Base-by-base conservation (phyloP, 2,888 invertebrate species). In the Galerucella calmariensis region DNA sequence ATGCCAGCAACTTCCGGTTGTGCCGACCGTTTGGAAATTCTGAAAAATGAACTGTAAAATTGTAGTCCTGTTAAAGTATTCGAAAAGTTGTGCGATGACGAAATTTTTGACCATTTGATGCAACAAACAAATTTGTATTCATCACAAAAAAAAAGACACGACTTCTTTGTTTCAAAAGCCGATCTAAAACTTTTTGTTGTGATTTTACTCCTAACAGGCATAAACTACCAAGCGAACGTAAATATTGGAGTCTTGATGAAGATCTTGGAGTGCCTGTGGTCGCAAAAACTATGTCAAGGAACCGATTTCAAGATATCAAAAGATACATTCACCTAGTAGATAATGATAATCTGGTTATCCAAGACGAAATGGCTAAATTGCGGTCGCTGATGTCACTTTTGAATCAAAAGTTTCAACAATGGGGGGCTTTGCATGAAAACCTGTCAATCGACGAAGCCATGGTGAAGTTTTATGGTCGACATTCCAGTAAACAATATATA, bases 401-500 rank as follows among this genome's bases (percentile, higher is more conserved):
- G n/a, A n/a, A 77, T 75, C 12, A 67, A 63, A 79, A 80, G 20
- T 79, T 79, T 66, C 63, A 48, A 10, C 66, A 74, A 58, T 69
- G 46, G 53, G 70, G 69, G n/a, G 66, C 70, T 44, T 77, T 82
- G 56, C 79, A 81, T 24, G 70, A 79, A 67, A 61, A 78, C 69
- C 75, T 81, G 12, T 82, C 80, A 11, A 75, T 81, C 41, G 81
- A 27, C 27, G 27, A 27, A 27, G 4, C 27, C 27, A 82, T 82
- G 78, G 76, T 80, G 70, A 79, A 80, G 75, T 81, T 80, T 73
- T 82, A 69, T 72, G 82, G 81, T 10, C 80, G 78, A 44, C 79
- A 83, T 71, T 72, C 78, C 9, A 66, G 75, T 27, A 83, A 83
- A 67, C 72, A 77, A 70, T 73, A 75, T 73, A 83, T 83, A 58